phyloP scores from a whole-genome alignment of 2,797 vertebrate genomes.

The Centroberyx gerrardi region DNA sequence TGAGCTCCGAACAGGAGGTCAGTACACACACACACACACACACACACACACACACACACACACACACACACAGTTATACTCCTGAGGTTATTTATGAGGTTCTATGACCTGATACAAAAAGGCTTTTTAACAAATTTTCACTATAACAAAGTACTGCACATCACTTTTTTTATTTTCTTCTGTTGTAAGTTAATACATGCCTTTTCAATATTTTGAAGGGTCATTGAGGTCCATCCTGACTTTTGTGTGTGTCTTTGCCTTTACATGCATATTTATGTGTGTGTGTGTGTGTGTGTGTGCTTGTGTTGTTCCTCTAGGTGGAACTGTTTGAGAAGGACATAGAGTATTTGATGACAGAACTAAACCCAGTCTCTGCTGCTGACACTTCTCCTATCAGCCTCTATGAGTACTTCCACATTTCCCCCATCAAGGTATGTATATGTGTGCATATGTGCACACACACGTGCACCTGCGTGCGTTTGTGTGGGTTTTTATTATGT shows the following conservation, averaged over 20 bases:
- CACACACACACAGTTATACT: neutral
- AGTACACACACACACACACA: neutral
- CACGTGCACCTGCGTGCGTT: neutral
- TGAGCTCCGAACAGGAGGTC: conserved; percentile 90
- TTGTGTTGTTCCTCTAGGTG: conserved; percentile 81
- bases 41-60: too few relatives aligned
- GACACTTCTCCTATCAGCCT: conserved; percentile 94
- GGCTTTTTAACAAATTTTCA: neutral
- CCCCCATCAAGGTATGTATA: conserved; percentile 93
- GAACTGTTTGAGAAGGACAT: conserved; percentile 94
- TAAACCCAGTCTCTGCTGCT: conserved; percentile 88
- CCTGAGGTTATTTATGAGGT: neutral
- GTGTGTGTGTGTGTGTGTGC: conserved; percentile 21
- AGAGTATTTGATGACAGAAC: conserved; percentile 89
- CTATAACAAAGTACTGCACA: too few relatives aligned
- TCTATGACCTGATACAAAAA: neutral
- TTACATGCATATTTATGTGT: neutral
- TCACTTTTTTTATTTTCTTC: neutral
- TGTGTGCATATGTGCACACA: neutral
- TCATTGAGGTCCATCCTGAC: neutral
- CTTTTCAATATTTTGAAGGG: too few relatives aligned
- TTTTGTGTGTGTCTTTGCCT: neutral
- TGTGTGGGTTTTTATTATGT: too few relatives aligned
- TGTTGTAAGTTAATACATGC: neutral
- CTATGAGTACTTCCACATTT: conserved; percentile 97